A percentile compares a stretch with the other conserved stretches of the same genome.
phyloP scores from a whole-genome alignment of 1,140 invertebrate species.

The Coelopa frigida region DNA sequence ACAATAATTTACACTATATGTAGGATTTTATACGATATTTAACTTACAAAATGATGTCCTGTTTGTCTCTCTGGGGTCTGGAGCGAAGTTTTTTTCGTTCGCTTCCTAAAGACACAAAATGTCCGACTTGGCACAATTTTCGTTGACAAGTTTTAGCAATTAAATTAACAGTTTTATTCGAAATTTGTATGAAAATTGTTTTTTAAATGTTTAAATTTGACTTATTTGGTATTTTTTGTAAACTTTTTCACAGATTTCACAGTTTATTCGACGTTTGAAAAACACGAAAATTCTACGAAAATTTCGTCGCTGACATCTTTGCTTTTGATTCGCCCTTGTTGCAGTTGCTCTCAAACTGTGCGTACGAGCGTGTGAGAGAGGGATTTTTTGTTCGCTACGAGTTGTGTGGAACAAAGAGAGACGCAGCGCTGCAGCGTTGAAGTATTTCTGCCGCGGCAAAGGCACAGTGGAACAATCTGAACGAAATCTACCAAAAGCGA shows the following conservation, averaged over 20 bases:
- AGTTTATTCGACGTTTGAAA: constrained; percentile 5
- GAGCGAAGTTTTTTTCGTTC: background rate
- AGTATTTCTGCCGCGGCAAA: background rate
- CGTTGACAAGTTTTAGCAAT: background rate
- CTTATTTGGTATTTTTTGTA: background rate
- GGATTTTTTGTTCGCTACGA: background rate
- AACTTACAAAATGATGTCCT: constrained; percentile 6
- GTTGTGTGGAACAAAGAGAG: too few species aligned
- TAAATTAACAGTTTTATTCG: background rate
- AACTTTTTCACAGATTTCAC: background rate
- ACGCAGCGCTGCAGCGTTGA: constrained; percentile 4
- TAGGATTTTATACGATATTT: constrained; percentile 48
- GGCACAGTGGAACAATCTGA: background rate
- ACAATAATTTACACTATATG: too few species aligned
- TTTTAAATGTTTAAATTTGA: constrained; percentile 1
- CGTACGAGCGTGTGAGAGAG: background rate
- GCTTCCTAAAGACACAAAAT: background rate
- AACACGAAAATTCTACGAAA: constrained; percentile 3
- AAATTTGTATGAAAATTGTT: background rate
- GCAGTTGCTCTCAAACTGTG: constrained; percentile 8
- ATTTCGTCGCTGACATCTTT: constrained; percentile 10
- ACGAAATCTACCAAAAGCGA: background rate
- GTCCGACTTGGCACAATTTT: constrained; percentile 1
- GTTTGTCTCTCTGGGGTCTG: background rate
- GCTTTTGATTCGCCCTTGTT: constrained; percentile 5